Conservation (phyloP, 2,797 vertebrate species). For the Saxicola maurus region DNA sequence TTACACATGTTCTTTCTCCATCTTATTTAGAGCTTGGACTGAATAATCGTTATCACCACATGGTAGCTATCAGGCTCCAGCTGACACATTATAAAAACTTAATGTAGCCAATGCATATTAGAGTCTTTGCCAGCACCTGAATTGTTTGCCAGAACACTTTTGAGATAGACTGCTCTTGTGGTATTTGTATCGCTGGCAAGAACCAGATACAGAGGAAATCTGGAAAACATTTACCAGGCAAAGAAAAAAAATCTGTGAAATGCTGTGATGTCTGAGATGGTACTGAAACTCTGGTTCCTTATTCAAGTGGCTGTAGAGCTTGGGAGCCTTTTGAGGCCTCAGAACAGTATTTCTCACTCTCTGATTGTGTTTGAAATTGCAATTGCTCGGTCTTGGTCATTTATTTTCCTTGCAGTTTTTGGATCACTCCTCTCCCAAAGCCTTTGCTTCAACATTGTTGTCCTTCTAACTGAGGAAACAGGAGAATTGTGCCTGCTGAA, state of each 20-base stretch:
- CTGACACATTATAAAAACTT: conserved; percentile 31
- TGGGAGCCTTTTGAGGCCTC: neutral
- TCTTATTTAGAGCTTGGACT: neutral
- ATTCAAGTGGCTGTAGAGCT: neutral
- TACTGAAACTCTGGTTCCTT: neutral
- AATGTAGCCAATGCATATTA: neutral
- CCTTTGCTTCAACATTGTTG: fast-evolving
- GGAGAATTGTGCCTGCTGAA: neutral
- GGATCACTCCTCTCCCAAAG: neutral
- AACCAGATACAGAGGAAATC: conserved; percentile 24
- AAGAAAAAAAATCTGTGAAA: conserved; percentile 20
- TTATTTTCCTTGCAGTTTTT: neutral
- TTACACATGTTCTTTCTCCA: neutral
- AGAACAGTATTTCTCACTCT: neutral
- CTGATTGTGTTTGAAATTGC: neutral
- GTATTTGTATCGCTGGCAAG: conserved; percentile 32
- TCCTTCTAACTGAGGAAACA: neutral
- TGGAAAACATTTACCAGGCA: conserved; percentile 51
- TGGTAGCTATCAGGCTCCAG: conserved; percentile 37
- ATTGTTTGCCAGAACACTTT: conserved; percentile 44
- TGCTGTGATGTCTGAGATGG: neutral
- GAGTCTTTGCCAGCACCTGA: conserved; percentile 18
- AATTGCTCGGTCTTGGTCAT: fast-evolving
- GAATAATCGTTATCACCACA: conserved; percentile 28
- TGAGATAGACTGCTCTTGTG: conserved; percentile 5